These are phyloP conservation scores for Callyntrura sp. DNA, from an alignment of 2,888 invertebrate species.

Conservation along the genomic window DNA sequence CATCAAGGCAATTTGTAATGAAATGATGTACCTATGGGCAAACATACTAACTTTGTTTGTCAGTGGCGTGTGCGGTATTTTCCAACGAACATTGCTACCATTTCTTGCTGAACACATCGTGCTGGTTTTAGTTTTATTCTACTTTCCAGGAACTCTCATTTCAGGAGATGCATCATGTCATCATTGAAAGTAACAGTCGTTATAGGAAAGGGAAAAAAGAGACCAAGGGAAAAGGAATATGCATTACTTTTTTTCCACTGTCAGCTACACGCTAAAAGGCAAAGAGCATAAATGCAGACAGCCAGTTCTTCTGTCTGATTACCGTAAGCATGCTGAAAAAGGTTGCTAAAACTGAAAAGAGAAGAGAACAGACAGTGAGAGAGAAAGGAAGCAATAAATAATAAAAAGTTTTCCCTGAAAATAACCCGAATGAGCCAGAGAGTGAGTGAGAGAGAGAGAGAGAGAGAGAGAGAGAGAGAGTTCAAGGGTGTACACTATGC, in stretches of 20 bases:
- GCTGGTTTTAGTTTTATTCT: conserved; percentile 30
- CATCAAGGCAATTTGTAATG: conserved; percentile 53
- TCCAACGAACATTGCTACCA: neutral
- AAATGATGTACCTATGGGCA: conserved; percentile 23
- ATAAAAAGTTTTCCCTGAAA: conserved; percentile 52
- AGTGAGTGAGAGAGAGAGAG: no score
- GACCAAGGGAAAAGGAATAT: neutral
- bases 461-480: conserved; percentile 67
- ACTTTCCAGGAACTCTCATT: conserved; percentile 36
- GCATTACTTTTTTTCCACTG: conserved; percentile 17
- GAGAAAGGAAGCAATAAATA: conserved; percentile 70
- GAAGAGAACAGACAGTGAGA: no score
- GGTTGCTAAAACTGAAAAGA: conserved; percentile 29
- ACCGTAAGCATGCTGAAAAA: conserved; percentile 10
- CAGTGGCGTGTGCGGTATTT: conserved; percentile 4
- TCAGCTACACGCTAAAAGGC: neutral
- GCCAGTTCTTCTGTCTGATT: neutral
- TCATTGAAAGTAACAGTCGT: neutral
- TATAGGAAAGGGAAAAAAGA: neutral
- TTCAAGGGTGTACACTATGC: conserved; percentile 68
- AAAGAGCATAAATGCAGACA: neutral
- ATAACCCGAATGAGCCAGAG: no score
- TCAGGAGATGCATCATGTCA: conserved; percentile 13
- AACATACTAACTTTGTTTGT: conserved; percentile 25
- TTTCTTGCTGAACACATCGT: neutral